These are phyloP conservation scores for Apostichopus japonicus DNA, from an alignment of 35 echinoderm and acorn worm species.

Conservation along the genomic window DNA sequence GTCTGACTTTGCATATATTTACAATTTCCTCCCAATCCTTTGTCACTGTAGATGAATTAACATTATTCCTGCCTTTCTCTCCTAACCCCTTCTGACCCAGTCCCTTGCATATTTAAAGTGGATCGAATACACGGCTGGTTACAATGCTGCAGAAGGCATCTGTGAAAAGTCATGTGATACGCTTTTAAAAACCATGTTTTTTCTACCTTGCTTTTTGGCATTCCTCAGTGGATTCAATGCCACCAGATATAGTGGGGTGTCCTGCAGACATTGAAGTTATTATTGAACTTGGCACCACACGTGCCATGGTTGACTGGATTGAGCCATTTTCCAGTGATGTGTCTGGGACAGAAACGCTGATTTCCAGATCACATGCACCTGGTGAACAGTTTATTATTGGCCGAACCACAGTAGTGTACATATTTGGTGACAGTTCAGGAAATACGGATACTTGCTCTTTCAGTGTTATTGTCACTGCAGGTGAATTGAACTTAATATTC, in stretches of 20 bases:
- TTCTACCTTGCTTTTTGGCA: background rate
- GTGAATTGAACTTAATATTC: conserved; percentile 29
- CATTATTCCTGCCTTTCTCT: no score
- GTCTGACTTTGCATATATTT: no score
- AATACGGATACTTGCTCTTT: conserved; percentile 65
- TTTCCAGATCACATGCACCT: conserved; percentile 33
- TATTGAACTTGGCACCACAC: conserved; percentile 52
- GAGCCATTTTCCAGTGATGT: conserved; percentile 61
- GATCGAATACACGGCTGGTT: no score
- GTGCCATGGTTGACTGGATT: conserved; percentile 52
- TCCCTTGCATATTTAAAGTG: no score
- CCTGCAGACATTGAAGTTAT: conserved; percentile 51
- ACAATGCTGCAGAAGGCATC: no score
- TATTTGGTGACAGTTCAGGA: conserved; percentile 52
- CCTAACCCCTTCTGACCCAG: no score
- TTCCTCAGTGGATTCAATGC: conserved; percentile 47
- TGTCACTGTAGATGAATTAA: no score
- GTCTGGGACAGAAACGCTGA: conserved; percentile 51
- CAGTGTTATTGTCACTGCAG: conserved; percentile 56
- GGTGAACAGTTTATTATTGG: conserved; percentile 47
- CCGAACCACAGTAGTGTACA: conserved; percentile 26
- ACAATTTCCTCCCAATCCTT: no score
- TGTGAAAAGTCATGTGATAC: no score
- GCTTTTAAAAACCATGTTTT: no score
- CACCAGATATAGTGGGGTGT: conserved; percentile 60